phyloP scores from a whole-genome alignment of 2,797 vertebrate genomes.

The Chiloscyllium punctatum region DNA sequence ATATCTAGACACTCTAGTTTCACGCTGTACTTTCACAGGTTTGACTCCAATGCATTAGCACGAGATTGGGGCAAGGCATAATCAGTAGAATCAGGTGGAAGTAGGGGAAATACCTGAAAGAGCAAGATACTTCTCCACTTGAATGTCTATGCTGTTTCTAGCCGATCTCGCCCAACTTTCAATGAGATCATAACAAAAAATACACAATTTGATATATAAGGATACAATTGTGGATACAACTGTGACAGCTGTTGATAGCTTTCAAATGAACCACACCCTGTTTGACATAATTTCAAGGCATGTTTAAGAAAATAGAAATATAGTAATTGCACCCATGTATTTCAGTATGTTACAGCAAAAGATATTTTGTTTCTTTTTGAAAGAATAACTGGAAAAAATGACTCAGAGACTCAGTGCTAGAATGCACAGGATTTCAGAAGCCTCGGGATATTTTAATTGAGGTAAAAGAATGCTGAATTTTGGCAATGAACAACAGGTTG shows the following conservation, averaged over 20 bases:
- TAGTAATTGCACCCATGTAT: background rate
- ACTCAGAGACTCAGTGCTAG: background rate
- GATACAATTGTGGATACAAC: background rate
- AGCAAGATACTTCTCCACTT: background rate
- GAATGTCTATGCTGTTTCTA: background rate
- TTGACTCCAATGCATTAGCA: background rate
- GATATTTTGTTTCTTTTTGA: background rate
- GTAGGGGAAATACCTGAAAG: background rate
- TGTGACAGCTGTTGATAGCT: background rate
- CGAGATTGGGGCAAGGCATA: background rate
- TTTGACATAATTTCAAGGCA: background rate
- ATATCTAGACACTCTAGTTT: background rate
- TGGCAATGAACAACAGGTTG: slow-evolving; percentile 21
- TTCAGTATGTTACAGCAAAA: background rate
- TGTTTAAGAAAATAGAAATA: background rate
- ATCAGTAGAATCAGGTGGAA: background rate
- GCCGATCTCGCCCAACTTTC: background rate
- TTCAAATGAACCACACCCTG: background rate
- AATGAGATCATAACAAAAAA: background rate
- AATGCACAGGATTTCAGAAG: background rate
- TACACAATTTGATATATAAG: background rate
- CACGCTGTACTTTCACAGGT: background rate
- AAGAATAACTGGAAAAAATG: background rate
- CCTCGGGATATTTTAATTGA: slow-evolving; percentile 15
- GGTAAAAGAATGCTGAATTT: slow-evolving; percentile 1